A percentile compares a stretch with the other conserved stretches of the same genome.
Conservation (phyloP, 30 jellyfish, hydroid and myxozoan genomes). For the Pseudorhiza aurosa region DNA sequence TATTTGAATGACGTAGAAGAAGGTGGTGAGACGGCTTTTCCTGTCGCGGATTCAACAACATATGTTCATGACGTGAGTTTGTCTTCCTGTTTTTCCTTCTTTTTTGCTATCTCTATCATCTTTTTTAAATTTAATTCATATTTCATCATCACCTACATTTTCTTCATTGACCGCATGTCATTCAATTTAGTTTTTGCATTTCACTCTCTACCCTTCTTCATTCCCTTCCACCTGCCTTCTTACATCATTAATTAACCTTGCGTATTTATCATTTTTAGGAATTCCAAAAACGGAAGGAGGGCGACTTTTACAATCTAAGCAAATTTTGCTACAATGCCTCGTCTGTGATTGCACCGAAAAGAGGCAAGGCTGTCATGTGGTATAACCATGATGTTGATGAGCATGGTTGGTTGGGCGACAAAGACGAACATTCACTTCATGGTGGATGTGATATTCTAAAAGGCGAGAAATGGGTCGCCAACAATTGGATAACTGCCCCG, state of each 20-base stretch:
- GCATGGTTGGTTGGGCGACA: constrained; percentile 96
- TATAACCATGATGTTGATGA: constrained; percentile 90
- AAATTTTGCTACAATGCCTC: constrained; percentile 90
- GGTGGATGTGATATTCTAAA: constrained; percentile 96
- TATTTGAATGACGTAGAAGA: constrained; percentile 93
- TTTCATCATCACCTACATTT: not conserved
- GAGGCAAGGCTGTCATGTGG: constrained; percentile 99
- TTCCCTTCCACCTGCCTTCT: too few species aligned
- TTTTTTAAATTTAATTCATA: too few species aligned
- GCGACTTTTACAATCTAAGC: constrained; percentile 91
- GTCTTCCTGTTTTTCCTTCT: not conserved
- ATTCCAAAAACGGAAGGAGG: constrained; percentile 73
- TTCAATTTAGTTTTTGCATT: too few species aligned
- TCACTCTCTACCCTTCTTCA: too few species aligned
- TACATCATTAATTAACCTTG: too few species aligned
- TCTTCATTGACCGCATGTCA: too few species aligned
- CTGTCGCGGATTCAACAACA: constrained; percentile 91
- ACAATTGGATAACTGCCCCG: constrained; percentile 97
- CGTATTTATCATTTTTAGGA: constrained; percentile 53
- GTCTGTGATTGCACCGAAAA: constrained; percentile 87
- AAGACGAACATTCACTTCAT: constrained; percentile 82
- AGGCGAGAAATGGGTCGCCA: constrained; percentile 97
- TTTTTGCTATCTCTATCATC: not conserved
- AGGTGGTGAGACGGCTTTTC: constrained; percentile 99
- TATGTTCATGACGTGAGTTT: constrained; percentile 69